Evolutionary conservation across 2,888 invertebrate species (phyloP).

Genomic region (Icerya purchasi): DNA sequence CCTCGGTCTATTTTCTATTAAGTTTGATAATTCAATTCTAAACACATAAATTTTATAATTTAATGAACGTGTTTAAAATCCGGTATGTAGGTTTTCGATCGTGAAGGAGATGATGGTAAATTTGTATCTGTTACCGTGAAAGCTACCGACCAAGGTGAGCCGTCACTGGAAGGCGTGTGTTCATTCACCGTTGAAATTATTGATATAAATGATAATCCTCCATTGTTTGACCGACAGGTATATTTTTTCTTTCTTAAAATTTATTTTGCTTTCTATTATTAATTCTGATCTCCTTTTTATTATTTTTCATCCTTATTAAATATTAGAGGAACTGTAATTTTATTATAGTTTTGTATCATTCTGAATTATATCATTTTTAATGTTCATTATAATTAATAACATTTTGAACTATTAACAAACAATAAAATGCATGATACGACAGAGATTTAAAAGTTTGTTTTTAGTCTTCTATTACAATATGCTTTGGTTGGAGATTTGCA

Average conservation of each 20-base stretch:
- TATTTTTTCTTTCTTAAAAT: slow-evolving; percentile 17
- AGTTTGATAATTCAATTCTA: too few relatives aligned
- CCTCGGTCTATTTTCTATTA: too few relatives aligned
- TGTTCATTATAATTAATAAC: too few relatives aligned
- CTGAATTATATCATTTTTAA: too few relatives aligned
- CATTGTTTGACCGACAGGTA: slow-evolving; percentile 85
- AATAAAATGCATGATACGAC: too few relatives aligned
- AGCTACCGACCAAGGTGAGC: slow-evolving; percentile 96
- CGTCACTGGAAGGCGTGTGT: slow-evolving; percentile 90
- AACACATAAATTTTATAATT: too few relatives aligned
- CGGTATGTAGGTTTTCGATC: slow-evolving; percentile 52
- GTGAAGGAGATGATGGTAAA: slow-evolving; percentile 90
- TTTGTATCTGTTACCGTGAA: slow-evolving; percentile 92
- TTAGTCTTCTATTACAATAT: too few relatives aligned
- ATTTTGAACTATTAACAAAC: too few relatives aligned
- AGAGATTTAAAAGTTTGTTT: too few relatives aligned
- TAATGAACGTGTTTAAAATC: too few relatives aligned
- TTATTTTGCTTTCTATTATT: not conserved
- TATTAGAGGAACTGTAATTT: not conserved
- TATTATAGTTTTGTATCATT: too few relatives aligned
- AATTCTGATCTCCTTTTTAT: not conserved
- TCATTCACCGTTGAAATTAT: slow-evolving; percentile 95
- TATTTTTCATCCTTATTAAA: not conserved
- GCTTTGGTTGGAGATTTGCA: too few relatives aligned
- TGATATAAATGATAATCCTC: slow-evolving; percentile 93